Base-by-base conservation (phyloP, 2,797 vertebrate genomes). In the Spondyliosoma cantharus region DNA sequence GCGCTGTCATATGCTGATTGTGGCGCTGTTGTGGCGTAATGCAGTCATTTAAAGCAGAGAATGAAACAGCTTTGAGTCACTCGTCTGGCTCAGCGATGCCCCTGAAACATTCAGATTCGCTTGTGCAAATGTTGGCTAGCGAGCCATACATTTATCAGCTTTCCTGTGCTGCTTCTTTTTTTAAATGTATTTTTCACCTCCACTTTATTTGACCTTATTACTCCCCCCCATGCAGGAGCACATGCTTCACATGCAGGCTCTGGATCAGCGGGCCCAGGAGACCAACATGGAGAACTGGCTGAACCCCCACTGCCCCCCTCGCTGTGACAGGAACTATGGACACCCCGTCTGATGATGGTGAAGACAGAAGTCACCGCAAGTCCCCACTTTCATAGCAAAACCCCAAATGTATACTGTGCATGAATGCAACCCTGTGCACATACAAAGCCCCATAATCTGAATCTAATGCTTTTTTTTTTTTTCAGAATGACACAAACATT, bases 221-320 rank as follows among this genome's bases (percentile, higher is more conserved):
- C 15, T 20, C 24, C 2, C 46, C n/a, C 13, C 52, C 5, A n/a
- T 3, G 8, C 80, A 98, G 97, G 97, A 98, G 69, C 95, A 98
- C 82, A 85, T 97, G 95, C 89, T 97, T 71, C 89, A 97, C 84
- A 94, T 98, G 87, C 96, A 97, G 86, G 89, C 37, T 77, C 90
- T 97, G 94, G 97, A 98, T 80, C 96, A 95, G 87, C 92, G 95
- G 46, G 93, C 96, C 7, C 96, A 96, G 86, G 97, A 98, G 87
- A 97, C 96, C 72, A 96, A 96, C 91, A 72, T 96, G 89, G 97
- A 98, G 78, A 88, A 97, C 86, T 98, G 97, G 97, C 52, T 96
- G 88, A 98, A 99, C 84, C 97, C 97, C 1, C 95, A 97, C 79
- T 99, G 97, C 81, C 86, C 93, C 77, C 97, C 97, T 0, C 97